Base-by-base conservation (phyloP, 2,113 vertebrate genomes). In the Nothobranchius furzeri region DNA sequence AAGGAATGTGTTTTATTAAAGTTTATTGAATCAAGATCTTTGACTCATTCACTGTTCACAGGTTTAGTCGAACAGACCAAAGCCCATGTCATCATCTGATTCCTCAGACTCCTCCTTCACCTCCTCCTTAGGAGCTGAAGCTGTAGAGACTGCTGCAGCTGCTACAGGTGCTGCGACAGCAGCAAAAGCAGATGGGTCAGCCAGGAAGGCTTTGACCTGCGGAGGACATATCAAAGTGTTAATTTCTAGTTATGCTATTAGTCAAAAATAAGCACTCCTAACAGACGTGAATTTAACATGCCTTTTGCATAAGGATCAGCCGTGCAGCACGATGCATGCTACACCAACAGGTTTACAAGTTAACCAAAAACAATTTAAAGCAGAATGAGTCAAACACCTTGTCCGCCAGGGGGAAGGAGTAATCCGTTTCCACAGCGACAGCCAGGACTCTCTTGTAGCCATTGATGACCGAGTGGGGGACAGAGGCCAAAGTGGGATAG, bases 11-110 rank as follows among this genome's bases (percentile, higher is more conserved):
- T 12, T n/a, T 59, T 40, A 20, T 7, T 12, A 25, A 35, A 65
- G n/a, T 67, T 90, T 86, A 88, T 89, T 90, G 64, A 84, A 79
- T 78, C 73, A 6, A 46, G 60, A 12, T 79, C 0, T 64, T 62
- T 36, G 76, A 85, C 15, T 78, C 60, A 10, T 30, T 61, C 54
- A 35, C 57, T 75, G 49, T 60, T 85, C 2, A 9, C 56, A 67
- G 66, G 59, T 53, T 90, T 92, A 98, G 37, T 40, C 96, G 3
- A 99, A 99, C 42, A 98, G 95, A 60, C 95, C 95, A 0, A 99
- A 99, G 72, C 98, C 96, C 96, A 99, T 97, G 89, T 99, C 97
- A 4, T 96, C 96, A 0, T 99, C 97, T 0, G 96, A 98, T 81
- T 95, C 97, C 73, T 99, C 96, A 0, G 96, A 97, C 55, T 99